Evolutionary conservation across 2,888 invertebrate species (phyloP), one percentile per base, ranked within the genome.

Genomic region (Trissoscelio sp.): DNA sequence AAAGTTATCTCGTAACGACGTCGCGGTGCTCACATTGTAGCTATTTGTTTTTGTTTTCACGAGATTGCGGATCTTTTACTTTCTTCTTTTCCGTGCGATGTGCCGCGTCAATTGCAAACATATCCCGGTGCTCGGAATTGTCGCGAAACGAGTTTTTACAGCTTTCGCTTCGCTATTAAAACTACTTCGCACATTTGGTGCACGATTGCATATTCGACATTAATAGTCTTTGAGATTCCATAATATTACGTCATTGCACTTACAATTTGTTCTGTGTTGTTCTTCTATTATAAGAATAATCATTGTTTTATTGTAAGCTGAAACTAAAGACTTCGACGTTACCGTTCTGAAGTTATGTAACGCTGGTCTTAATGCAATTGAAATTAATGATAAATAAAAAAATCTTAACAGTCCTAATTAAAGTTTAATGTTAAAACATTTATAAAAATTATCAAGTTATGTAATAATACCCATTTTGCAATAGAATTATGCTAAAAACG

Each of bases 31-130:
- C 60, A 39, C 7, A 62, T 72, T 64, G 73, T 62, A 16, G 11
- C 51, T 44, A 62, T 73, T 55, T 53, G 62, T 73, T 73, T 62
- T 73, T 73, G 53, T 73, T 53, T 62, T 73, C 62, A 16, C 62
- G 44, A 53, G 73, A 73, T 73, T 62, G 60, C 42, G 31, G 72
- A 72, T 22, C 46, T 46, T 46, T 22, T 58, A 48, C 72, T 72
- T 72, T 72, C 60, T 60, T 72, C 48, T 51, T 51, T 22, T 20
- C 44, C 18, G 44, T 70, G 42, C 58, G 58, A 70, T 58, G 58
- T 37, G 48, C 48, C 48, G 57, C 46, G 58, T 48, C 57, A 70
- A 69, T 57, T 22, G 44, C 57, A 11, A 58, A 14, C 58, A 18
- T 18, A 44, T 44, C 18, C 44, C 14, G 18, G 16, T 7, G 44